These are phyloP conservation scores for Rhabdomys dilectus DNA, from an alignment of 2,113 vertebrate species.

Conservation along the genomic window DNA sequence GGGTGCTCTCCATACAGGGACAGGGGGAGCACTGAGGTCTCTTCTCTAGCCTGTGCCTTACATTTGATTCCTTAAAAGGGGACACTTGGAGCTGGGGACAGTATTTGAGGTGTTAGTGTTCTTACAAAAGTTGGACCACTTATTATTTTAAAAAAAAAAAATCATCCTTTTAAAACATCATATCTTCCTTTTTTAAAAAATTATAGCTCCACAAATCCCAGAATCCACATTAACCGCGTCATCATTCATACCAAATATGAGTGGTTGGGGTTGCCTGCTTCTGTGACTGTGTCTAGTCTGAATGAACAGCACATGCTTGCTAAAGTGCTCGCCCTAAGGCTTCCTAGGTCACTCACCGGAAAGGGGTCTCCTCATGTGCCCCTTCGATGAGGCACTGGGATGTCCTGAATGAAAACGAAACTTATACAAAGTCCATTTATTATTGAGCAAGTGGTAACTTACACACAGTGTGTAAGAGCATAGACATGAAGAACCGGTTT, in stretches of 20 bases:
- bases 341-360: background rate
- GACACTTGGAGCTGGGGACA: background rate
- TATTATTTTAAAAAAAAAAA: background rate
- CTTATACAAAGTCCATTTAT: background rate
- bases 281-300: background rate
- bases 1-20: background rate
- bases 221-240: background rate
- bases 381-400: background rate
- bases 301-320: background rate
- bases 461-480: background rate
- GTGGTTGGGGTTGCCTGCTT: background rate
- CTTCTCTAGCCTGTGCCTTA: background rate
- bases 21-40: background rate
- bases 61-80: background rate
- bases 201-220: background rate
- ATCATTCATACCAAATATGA: background rate
- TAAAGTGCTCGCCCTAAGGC: background rate
- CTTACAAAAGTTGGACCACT: background rate
- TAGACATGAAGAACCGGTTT: background rate
- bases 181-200: background rate
- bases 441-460: background rate
- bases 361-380: background rate
- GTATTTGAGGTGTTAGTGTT: background rate
- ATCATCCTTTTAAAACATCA: background rate
- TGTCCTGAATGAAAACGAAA: background rate